Percentiles rank a stretch among this genome's conserved stretches.
phyloP scores from a whole-genome alignment of 1,140 invertebrate species.

The Leptinotarsa defecta region DNA sequence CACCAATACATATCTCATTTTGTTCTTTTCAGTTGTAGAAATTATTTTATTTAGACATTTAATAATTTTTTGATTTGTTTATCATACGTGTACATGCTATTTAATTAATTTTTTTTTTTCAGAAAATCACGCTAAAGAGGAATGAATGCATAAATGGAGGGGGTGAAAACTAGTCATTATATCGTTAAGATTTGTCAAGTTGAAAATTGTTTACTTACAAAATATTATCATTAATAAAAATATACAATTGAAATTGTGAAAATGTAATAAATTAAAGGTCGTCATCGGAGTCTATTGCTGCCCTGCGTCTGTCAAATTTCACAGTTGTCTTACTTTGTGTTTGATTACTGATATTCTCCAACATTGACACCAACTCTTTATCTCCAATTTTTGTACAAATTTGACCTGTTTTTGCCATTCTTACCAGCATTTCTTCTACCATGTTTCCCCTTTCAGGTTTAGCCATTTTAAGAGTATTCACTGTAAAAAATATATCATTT shows the following conservation, averaged over 20 bases:
- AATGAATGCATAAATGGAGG: background rate
- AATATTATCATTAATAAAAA: background rate
- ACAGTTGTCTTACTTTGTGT: conserved; percentile 77
- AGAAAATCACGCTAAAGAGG: conserved; percentile 9
- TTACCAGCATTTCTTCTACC: conserved; percentile 91
- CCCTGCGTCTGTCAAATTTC: conserved; percentile 85
- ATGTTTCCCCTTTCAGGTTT: conserved; percentile 94
- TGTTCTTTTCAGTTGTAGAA: no score
- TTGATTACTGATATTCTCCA: conserved; percentile 86
- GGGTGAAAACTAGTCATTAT: conserved; percentile 9
- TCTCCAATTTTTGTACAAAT: conserved; percentile 80
- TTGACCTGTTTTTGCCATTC: conserved; percentile 89
- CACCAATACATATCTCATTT: no score
- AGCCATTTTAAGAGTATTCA: conserved; percentile 90
- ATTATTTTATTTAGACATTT: no score
- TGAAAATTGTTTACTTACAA: background rate
- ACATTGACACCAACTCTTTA: conserved; percentile 79
- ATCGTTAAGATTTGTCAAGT: conserved; percentile 1
- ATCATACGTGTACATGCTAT: no score
- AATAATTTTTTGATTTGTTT: no score
- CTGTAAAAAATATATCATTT: conserved; percentile 49
- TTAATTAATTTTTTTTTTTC: background rate
- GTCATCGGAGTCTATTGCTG: conserved; percentile 82
- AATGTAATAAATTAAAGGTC: conserved; percentile 49
- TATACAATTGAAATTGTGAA: conserved; percentile 11